A percentile compares a stretch with the other conserved stretches of the same genome.
phyloP scores from a whole-genome alignment of 2,888 invertebrate genomes.

The Drosophila mimetica region DNA sequence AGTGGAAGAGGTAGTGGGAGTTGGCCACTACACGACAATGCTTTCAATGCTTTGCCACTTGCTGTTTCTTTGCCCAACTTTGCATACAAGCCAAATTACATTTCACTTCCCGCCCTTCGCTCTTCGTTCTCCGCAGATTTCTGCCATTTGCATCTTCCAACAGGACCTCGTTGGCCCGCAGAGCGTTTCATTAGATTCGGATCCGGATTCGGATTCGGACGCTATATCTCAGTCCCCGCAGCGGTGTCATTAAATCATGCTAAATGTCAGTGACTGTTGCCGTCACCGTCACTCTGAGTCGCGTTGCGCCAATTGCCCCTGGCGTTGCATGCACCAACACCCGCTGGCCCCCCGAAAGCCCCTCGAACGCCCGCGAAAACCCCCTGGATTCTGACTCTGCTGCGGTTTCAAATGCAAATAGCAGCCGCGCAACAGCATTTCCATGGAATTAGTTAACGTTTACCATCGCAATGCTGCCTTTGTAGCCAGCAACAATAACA shows the following conservation, averaged over 20 bases:
- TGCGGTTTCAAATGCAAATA: conserved; percentile 72
- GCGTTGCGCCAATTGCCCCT: conserved; percentile 54
- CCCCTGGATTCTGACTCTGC: conserved; percentile 5
- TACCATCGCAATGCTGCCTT: conserved; percentile 64
- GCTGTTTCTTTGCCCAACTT: conserved; percentile 44
- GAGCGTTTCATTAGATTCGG: conserved; percentile 49
- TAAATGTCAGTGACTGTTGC: conserved; percentile 77
- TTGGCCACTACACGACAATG: conserved; percentile 64
- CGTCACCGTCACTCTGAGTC: conserved; percentile 71
- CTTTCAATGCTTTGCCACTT: conserved; percentile 57
- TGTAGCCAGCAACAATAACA: conserved; percentile 43
- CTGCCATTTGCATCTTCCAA: conserved; percentile 76
- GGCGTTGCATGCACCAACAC: conserved; percentile 63
- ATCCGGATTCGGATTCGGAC: conserved; percentile 9
- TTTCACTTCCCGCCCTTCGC: conserved; percentile 49
- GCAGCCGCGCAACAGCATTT: conserved; percentile 64
- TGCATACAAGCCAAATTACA: conserved; percentile 60
- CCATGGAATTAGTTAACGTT: conserved; percentile 82
- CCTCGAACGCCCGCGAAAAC: neutral
- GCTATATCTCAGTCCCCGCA: conserved; percentile 45
- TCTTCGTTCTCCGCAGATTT: conserved; percentile 16
- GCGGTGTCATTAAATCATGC: conserved; percentile 79
- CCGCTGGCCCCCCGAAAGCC: neutral
- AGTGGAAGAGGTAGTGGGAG: neutral
- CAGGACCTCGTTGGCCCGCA: conserved; percentile 32